Percentiles rank a stretch among this genome's conserved stretches.
These are phyloP conservation scores for Cyphomyrmex costatus DNA, from an alignment of 1,140 invertebrate genomes.

Conservation along the genomic window DNA sequence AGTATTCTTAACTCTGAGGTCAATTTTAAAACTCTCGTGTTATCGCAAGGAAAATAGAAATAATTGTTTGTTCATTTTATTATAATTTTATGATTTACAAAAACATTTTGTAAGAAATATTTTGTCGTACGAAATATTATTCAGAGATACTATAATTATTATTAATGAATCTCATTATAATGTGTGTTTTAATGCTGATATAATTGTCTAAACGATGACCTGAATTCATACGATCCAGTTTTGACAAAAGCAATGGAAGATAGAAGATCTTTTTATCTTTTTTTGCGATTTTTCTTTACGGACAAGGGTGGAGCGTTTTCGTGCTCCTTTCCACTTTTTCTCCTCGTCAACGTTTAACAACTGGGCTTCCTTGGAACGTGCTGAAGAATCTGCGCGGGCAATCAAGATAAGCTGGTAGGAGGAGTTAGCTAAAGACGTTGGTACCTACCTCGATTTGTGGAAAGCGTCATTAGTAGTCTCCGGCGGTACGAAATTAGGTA, in stretches of 20 bases:
- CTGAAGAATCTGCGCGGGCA: constrained; percentile 59
- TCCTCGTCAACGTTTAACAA: constrained; percentile 43
- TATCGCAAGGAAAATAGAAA: not conserved
- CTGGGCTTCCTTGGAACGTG: constrained; percentile 39
- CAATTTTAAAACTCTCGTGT: not conserved
- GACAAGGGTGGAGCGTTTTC: not conserved
- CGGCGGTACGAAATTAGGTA: constrained; percentile 13
- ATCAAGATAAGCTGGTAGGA: constrained; percentile 66
- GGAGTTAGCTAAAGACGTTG: not conserved
- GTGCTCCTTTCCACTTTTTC: constrained; percentile 14
- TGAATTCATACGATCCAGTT: constrained; percentile 14
- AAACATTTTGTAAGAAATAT: not conserved
- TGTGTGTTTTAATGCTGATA: not conserved
- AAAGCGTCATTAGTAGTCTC: constrained; percentile 60
- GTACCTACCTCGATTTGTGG: constrained; percentile 28
- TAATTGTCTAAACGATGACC: not conserved
- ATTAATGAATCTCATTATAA: constrained; percentile 2
- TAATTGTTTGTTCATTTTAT: not conserved
- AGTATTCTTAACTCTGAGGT: not conserved
- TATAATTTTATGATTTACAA: not conserved
- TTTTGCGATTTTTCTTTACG: constrained; percentile 37
- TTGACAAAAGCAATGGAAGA: not conserved
- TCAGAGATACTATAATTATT: not conserved
- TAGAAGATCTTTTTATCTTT: constrained; percentile 23
- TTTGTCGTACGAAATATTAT: not conserved